Conservation (phyloP, 2,797 vertebrate genomes). For the Leontopithecus rosalia region DNA sequence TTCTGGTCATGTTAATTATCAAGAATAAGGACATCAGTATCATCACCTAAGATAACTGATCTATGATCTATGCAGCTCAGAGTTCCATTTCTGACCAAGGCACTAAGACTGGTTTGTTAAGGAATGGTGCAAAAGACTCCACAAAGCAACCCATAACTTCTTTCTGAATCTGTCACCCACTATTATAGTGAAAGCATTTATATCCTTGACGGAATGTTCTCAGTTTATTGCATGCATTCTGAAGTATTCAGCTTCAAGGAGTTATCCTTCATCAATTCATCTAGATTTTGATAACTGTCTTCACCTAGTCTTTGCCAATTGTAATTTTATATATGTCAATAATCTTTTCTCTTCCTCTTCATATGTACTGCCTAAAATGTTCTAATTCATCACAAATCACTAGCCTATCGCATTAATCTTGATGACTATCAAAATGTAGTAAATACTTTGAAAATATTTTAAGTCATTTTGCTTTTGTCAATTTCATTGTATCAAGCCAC, state of each 20-base stretch:
- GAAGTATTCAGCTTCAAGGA: not conserved
- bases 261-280: not conserved
- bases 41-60: not conserved
- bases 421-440: not conserved
- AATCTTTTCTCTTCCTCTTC: not conserved
- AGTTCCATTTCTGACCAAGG: not conserved
- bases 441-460: constrained; percentile 3
- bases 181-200: not conserved
- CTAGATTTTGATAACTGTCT: not conserved
- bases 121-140: not conserved
- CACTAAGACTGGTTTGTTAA: not conserved
- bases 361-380: not conserved
- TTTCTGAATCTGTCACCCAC: not conserved
- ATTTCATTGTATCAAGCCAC: not conserved
- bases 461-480: not conserved
- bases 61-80: not conserved
- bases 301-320: not conserved
- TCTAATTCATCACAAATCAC: not conserved
- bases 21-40: not conserved
- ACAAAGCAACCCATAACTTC: not conserved
- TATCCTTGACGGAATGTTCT: not conserved
- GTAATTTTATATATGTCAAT: not conserved
- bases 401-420: not conserved
- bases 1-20: not conserved
- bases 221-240: not conserved